phyloP scores from a whole-genome alignment of 2,888 invertebrate species.

The Eupsilia transversa region DNA sequence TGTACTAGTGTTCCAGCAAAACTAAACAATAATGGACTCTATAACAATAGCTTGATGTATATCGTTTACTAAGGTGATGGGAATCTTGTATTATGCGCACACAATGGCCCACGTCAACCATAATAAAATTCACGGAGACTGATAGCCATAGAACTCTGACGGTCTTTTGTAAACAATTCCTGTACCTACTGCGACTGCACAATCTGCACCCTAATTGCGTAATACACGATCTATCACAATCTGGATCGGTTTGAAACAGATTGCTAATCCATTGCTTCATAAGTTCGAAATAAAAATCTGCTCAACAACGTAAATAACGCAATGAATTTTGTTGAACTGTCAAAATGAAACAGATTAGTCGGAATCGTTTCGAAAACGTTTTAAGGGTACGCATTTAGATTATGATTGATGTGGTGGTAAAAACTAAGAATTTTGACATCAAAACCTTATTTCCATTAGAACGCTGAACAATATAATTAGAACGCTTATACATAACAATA shows the following conservation, averaged over 20 bases:
- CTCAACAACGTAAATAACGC: too few relatives aligned
- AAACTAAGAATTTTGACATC: background rate
- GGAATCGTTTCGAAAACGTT: too few relatives aligned
- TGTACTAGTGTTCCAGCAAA: too few relatives aligned
- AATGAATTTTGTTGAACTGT: too few relatives aligned
- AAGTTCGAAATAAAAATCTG: too few relatives aligned
- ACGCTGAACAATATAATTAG: background rate
- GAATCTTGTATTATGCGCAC: constrained; percentile 6
- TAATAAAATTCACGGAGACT: constrained; percentile 37
- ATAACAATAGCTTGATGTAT: background rate
- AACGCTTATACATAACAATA: background rate
- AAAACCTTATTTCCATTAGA: background rate
- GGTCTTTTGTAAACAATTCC: constrained; percentile 13
- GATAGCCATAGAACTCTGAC: constrained; percentile 24
- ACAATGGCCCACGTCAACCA: constrained; percentile 51
- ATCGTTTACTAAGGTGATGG: constrained; percentile 5
- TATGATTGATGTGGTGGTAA: background rate
- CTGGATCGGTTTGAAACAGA: too few relatives aligned
- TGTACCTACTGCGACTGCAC: background rate
- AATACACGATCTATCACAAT: too few relatives aligned
- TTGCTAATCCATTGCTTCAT: too few relatives aligned
- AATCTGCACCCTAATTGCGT: too few relatives aligned
- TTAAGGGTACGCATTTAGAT: too few relatives aligned
- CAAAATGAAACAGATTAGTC: too few relatives aligned
- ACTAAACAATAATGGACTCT: background rate